Conservation (phyloP, 2,113 vertebrate genomes). For the Stigmatopora argus region DNA sequence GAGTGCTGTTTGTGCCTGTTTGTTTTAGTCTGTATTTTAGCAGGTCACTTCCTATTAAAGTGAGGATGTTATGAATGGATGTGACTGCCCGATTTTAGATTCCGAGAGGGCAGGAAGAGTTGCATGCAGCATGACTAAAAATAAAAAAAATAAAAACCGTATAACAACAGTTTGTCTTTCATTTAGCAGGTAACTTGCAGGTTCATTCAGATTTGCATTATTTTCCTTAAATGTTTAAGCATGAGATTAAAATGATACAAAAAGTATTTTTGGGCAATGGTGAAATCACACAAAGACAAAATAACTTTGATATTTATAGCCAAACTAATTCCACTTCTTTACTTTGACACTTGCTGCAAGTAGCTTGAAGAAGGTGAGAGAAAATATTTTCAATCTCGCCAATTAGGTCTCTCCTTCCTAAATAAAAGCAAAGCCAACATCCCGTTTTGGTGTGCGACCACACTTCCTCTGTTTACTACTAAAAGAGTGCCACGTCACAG, state of each 20-base stretch:
- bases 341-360: neutral
- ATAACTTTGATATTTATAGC: no score
- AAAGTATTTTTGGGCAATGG: neutral
- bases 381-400: slow-evolving; percentile 4
- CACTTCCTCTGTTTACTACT: neutral
- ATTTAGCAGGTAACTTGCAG: neutral
- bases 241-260: neutral
- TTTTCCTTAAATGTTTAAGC: neutral
- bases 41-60: neutral
- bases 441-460: neutral
- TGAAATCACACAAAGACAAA: neutral
- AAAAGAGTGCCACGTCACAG: neutral
- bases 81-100: neutral
- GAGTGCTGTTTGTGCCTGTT: neutral
- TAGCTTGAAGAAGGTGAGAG: neutral
- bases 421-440: neutral
- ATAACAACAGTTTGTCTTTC: neutral
- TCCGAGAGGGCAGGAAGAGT: neutral
- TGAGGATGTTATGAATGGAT: neutral
- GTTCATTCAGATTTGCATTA: neutral
- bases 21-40: neutral
- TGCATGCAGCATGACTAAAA: neutral
- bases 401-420: neutral
- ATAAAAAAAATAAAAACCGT: neutral
- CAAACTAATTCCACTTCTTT: no score